Conservation (phyloP, 1,140 invertebrate species). For the Philaenus spumarius region DNA sequence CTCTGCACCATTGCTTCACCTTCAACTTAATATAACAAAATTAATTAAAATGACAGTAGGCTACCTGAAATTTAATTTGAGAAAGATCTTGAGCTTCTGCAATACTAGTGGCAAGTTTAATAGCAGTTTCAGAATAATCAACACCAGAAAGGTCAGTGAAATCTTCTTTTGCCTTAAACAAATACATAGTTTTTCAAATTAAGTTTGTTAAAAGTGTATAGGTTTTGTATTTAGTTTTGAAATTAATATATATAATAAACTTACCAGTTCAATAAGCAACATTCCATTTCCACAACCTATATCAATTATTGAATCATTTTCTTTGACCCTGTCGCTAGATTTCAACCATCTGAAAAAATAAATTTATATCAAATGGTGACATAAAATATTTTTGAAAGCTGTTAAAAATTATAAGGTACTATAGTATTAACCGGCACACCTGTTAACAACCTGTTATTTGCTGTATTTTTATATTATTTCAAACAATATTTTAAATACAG, state of each 20-base stretch:
- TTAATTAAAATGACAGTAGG: no score
- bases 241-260: no score
- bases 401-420: no score
- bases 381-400: no score
- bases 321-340: constrained; percentile 20
- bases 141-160: constrained; percentile 69
- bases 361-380: no score
- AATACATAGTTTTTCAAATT: background rate
- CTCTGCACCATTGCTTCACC: no score
- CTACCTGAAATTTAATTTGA: constrained; percentile 49
- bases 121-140: constrained; percentile 76
- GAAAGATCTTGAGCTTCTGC: constrained; percentile 45
- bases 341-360: constrained; percentile 28
- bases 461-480: no score
- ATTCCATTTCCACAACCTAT: constrained; percentile 90
- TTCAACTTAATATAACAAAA: no score
- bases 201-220: background rate
- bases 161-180: constrained; percentile 50
- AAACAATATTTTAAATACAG: no score
- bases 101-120: constrained; percentile 63
- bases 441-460: no score
- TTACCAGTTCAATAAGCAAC: constrained; percentile 65
- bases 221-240: no score
- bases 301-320: constrained; percentile 42
- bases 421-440: no score